A percentile compares a stretch with the other conserved stretches of the same genome.
phyloP scores from a whole-genome alignment of 2,797 vertebrate species.

The Parotocinclus haroldoi region DNA sequence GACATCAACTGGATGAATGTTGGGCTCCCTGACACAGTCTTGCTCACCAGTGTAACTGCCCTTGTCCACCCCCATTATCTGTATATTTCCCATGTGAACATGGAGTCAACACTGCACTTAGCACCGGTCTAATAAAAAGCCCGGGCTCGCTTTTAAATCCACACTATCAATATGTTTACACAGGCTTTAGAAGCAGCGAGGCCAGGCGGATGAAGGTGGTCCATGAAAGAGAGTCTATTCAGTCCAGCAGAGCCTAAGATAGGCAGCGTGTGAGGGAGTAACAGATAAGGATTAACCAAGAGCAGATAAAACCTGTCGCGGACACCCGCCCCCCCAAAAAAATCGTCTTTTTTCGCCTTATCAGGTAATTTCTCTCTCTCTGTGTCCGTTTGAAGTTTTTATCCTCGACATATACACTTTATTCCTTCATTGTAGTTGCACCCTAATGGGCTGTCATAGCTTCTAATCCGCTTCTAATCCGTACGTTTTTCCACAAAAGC shows the following conservation, averaged over 20 bases:
- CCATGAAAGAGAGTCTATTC: slow-evolving; percentile 61
- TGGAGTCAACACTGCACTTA: slow-evolving; percentile 65
- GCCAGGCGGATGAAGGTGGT: slow-evolving; percentile 59
- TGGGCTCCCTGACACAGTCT: background rate
- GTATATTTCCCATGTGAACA: slow-evolving; percentile 41
- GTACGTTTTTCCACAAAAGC: background rate
- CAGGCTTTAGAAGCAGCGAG: slow-evolving; percentile 51
- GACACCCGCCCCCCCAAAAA: too few species aligned
- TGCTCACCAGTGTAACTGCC: background rate
- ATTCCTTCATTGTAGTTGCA: background rate
- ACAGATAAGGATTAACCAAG: slow-evolving; percentile 26
- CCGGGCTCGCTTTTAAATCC: slow-evolving; percentile 62
- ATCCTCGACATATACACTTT: background rate
- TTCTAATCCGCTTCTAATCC: too few species aligned
- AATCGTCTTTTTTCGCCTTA: slow-evolving; percentile 15
- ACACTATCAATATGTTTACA: slow-evolving; percentile 75
- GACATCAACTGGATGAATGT: background rate
- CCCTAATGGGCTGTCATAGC: too few species aligned
- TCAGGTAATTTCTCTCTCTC: slow-evolving; percentile 31
- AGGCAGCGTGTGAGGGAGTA: background rate
- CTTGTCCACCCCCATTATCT: slow-evolving; percentile 1
- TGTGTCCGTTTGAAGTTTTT: background rate
- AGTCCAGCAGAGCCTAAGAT: slow-evolving; percentile 46
- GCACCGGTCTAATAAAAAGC: slow-evolving; percentile 63
- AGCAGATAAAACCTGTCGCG: slow-evolving; percentile 13